phyloP scores from a whole-genome alignment of 2,888 invertebrate species.

The Neoitamus cyanurus region DNA sequence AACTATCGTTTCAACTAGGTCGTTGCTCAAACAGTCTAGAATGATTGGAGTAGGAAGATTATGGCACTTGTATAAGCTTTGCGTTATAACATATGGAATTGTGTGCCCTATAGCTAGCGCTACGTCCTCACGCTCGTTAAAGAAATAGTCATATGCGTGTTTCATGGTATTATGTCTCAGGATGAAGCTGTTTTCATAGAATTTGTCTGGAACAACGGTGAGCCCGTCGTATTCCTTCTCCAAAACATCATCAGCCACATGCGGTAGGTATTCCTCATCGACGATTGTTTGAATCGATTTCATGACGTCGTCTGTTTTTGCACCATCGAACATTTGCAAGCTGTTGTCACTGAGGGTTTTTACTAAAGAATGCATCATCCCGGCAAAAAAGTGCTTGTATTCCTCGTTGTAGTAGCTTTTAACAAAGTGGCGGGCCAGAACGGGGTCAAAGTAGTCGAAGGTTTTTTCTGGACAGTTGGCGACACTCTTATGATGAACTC shows the following conservation, averaged over 20 bases:
- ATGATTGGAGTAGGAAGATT: constrained; percentile 15
- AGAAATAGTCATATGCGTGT: constrained; percentile 3
- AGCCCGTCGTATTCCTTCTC: constrained; percentile 11
- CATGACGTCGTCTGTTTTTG: neutral
- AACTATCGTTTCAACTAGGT: constrained; percentile 26
- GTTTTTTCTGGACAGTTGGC: constrained; percentile 27
- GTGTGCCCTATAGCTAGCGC: constrained; percentile 23
- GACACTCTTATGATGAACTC: constrained; percentile 16
- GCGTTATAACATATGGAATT: constrained; percentile 18
- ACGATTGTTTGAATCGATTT: constrained; percentile 27
- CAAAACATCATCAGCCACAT: neutral
- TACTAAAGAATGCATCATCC: constrained; percentile 33
- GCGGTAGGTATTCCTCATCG: constrained; percentile 9
- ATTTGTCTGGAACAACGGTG: neutral
- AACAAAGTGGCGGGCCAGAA: neutral
- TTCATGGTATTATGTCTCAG: constrained; percentile 12
- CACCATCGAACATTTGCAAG: constrained; percentile 15
- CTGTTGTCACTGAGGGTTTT: neutral
- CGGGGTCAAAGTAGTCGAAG: constrained; percentile 3
- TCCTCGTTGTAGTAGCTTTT: constrained; percentile 12
- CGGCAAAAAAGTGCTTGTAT: neutral
- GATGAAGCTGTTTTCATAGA: constrained; percentile 15
- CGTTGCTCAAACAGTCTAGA: neutral
- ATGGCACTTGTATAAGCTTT: constrained; percentile 9
- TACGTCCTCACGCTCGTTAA: constrained; percentile 15